Percentiles rank a stretch among this genome's conserved stretches.
Conservation (phyloP, 2,888 invertebrate species). For the Lacanobia wlatinum region DNA sequence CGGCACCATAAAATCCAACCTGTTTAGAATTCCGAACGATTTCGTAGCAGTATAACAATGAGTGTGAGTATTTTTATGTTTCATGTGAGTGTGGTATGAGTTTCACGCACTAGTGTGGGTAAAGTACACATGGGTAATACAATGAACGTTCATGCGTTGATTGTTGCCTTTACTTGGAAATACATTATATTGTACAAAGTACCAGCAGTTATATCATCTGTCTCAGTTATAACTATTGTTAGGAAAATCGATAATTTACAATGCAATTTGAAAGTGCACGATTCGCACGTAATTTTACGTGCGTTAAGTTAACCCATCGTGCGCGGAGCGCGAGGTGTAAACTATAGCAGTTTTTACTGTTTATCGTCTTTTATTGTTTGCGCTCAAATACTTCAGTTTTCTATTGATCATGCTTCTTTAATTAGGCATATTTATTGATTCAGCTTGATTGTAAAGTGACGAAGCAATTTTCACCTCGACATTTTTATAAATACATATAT, state of each 20-base stretch:
- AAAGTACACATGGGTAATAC: constrained; percentile 45
- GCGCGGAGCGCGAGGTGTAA: background rate
- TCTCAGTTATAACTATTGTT: constrained; percentile 46
- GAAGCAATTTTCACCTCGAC: constrained; percentile 5
- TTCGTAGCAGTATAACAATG: constrained; percentile 74
- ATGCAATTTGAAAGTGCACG: constrained; percentile 37
- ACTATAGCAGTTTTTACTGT: background rate
- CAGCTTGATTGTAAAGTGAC: background rate
- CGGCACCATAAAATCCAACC: constrained; percentile 74
- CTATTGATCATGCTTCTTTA: background rate
- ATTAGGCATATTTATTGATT: constrained; percentile 5
- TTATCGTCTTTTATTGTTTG: constrained; percentile 14
- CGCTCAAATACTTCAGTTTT: background rate
- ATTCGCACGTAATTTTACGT: constrained; percentile 31
- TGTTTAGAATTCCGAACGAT: constrained; percentile 76
- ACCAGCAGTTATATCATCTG: constrained; percentile 51
- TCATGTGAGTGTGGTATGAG: constrained; percentile 34
- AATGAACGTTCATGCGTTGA: constrained; percentile 61
- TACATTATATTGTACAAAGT: constrained; percentile 61
- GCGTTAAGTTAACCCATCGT: constrained; percentile 20
- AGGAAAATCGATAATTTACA: constrained; percentile 39
- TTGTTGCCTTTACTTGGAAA: constrained; percentile 67
- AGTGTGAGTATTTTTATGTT: constrained; percentile 65
- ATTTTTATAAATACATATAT: background rate
- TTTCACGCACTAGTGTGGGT: constrained; percentile 19